Base-by-base conservation (phyloP, 2,888 invertebrate genomes). In the Mesopsocus fuscifrons region DNA sequence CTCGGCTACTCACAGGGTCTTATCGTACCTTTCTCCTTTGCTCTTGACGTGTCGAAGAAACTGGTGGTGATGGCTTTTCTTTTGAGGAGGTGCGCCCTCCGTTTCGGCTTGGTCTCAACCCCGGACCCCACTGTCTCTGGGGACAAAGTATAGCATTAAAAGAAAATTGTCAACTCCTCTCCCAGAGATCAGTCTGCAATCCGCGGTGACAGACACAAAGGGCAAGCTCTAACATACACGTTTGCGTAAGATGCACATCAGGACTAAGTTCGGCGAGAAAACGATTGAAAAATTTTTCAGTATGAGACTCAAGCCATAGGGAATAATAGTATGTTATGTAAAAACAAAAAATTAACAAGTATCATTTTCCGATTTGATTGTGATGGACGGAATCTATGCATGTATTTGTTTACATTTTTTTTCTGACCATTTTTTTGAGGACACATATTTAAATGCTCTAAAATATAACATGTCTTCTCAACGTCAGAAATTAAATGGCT, bases 41-140 rank as follows among this genome's bases (percentile, higher is more conserved):
- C 33, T 41, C 38, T 34, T 21, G 51, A 53, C 48, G 76, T 66
- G 59, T 85, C 85, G 58, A 87, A 84, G 63, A 87, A 79, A 45
- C 84, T 77, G 0, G 87, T 87, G 32, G 91, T 89, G 44, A 87
- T 69, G 1, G 89, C 85, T 58, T 88, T 85, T 58, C 83, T 71
- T 61, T 88, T 91, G 49, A 89, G 66, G 47, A 85, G 66, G 57
- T 85, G 74, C 1, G 83, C 74, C 47, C 81, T 69, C 49, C 84
- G 68, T 61, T 88, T 88, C 2, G 79, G 77, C 54, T 79, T 81
- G 41, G 67, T 69, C 48, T 69, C 68, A 55, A 65, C 57, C 41
- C 61, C 51, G 30, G 50, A 53, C 11, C 54, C 57, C 40, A 63
- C 58, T 35, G 59, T 61, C 53, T 69, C 68, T 68, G 56, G 26